Percentiles rank a stretch among this genome's conserved stretches.
Evolutionary conservation across 2,888 invertebrate species (phyloP).

Genomic region (Spodoptera picta): DNA sequence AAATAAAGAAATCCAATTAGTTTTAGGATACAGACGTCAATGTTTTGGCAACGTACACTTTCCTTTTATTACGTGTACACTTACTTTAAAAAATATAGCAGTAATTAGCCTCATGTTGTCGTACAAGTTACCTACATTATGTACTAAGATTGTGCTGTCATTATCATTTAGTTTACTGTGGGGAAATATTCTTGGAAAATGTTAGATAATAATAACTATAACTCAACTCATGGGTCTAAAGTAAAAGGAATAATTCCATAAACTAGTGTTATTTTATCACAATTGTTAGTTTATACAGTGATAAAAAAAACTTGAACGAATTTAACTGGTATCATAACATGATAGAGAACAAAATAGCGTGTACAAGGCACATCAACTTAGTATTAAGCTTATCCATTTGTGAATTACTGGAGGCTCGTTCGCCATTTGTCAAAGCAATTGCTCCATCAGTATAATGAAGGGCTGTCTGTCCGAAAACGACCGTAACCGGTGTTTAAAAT

Average conservation of each 20-base stretch:
- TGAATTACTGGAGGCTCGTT: constrained; percentile 36
- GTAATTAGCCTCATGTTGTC: constrained; percentile 12
- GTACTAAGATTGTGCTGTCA: constrained; percentile 23
- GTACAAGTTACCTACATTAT: not conserved
- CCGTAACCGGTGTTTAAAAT: constrained; percentile 20
- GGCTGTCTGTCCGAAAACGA: constrained; percentile 9
- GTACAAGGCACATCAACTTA: constrained; percentile 28
- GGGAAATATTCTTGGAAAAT: constrained; percentile 3
- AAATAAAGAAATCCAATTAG: constrained; percentile 34
- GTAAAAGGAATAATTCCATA: no score
- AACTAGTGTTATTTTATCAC: constrained; percentile 35
- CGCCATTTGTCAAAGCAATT: constrained; percentile 55
- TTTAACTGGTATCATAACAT: constrained; percentile 12
- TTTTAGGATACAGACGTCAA: constrained; percentile 28
- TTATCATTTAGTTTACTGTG: constrained; percentile 1
- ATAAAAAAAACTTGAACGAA: constrained; percentile 7
- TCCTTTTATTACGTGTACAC: constrained; percentile 14
- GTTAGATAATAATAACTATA: not conserved
- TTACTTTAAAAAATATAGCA: constrained; percentile 24
- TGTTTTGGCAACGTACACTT: constrained; percentile 39
- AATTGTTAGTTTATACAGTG: constrained; percentile 16
- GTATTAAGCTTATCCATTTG: constrained; percentile 28
- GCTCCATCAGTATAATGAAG: constrained; percentile 51
- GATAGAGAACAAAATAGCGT: constrained; percentile 37
- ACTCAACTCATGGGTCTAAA: no score